Base-by-base conservation (phyloP, 2,797 vertebrate species). In the Cyprinella venusta region DNA sequence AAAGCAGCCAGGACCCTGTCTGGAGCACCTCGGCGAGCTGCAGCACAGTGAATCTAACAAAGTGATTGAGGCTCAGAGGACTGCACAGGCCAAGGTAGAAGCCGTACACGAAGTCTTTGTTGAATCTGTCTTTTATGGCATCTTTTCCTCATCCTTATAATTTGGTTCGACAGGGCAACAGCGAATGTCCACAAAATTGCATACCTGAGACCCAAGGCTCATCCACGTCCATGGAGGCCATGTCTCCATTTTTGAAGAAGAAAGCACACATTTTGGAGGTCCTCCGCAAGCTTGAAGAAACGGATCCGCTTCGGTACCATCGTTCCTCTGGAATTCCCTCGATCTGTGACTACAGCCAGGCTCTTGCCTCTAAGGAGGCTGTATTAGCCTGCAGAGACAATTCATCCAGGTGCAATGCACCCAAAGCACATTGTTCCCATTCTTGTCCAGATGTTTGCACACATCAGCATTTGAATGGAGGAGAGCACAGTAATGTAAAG, bases 251-350 rank as follows among this genome's bases (percentile, higher is more conserved):
- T 90, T 96, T 98, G 89, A 97, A 96, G 87, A 98, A 98, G 93
- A 98, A 98, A 94, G 97, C 97, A 86, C 97, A 97, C 92, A 98
- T 99, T 91, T 92, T 99, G 90, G 97, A 98, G 87, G 97, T 98
- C 82, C 94, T 99, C 52, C 95, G 97, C 79, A 97, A 96, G 90
- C 94, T 98, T 91, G 97, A 99, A 92, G 97, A 97, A 91, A 97
- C 96, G 0, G 97, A 98, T 87, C 96, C 97, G 0, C 93, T 96
- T 33, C 91, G 96, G 87, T 92, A 94, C 91, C 91, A 95, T 90
- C 94, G 94, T 26, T 94, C 93, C 68, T 90, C 94, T 0, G 84
- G 93, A 0, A 91, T 93, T 89, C 81, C 95, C 75, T 93, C 93
- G 38, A 94, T 95, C 91, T 94, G 93, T 72, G 94, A 96, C 92